These are phyloP conservation scores for Sinelater perroti DNA, from an alignment of 2,888 invertebrate genomes.

Conservation along the genomic window DNA sequence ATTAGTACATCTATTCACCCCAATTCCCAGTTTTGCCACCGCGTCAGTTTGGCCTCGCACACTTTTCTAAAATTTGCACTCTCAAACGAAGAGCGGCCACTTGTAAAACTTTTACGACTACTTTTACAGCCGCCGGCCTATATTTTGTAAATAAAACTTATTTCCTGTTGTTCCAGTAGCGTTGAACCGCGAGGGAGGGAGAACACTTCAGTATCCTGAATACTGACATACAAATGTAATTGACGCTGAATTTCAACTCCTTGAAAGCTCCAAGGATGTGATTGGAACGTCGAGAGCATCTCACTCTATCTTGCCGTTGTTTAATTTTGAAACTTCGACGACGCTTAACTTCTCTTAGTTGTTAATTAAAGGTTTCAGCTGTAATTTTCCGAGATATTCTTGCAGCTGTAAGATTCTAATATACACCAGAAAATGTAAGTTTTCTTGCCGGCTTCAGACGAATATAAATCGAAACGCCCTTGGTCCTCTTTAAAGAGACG, in stretches of 20 bases:
- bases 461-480: slow-evolving; percentile 16
- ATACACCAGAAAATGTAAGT: slow-evolving; percentile 21
- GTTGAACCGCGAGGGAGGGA: slow-evolving; percentile 1
- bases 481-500: slow-evolving; percentile 18
- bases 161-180: slow-evolving; percentile 9
- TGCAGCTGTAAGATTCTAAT: no score
- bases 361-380: no score
- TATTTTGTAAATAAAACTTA: slow-evolving; percentile 4
- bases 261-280: not conserved
- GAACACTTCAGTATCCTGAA: not conserved
- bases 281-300: slow-evolving; percentile 1
- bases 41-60: no score
- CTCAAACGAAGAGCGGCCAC: no score
- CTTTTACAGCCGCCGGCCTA: slow-evolving; percentile 2
- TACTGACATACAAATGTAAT: not conserved
- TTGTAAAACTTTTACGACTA: slow-evolving; percentile 4
- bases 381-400: no score
- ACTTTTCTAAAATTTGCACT: no score
- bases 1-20: no score
- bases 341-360: no score
- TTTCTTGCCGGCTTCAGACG: slow-evolving; percentile 23
- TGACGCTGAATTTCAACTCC: not conserved
- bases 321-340: slow-evolving; percentile 9
- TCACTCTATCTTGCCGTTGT: not conserved
- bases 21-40: no score